Conservation (phyloP, 53 echinoderm and acorn worm genomes). For the Paracentrotus lividus region DNA sequence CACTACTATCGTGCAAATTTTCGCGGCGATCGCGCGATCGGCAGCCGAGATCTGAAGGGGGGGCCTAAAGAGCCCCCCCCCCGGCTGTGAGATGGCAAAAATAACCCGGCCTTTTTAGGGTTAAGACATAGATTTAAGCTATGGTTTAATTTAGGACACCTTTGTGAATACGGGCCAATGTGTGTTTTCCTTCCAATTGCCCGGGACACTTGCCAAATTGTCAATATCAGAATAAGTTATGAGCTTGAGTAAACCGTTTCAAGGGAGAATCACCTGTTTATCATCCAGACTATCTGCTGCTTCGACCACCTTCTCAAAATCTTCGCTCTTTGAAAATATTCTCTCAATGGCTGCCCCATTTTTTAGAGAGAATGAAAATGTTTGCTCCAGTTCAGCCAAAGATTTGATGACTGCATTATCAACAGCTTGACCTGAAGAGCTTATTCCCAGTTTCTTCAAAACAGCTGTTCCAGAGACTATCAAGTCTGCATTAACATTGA, state of each 20-base stretch:
- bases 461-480: constrained; percentile 91
- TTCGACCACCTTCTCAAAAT: constrained; percentile 76
- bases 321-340: constrained; percentile 77
- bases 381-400: constrained; percentile 81
- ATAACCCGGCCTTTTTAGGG: too few species aligned
- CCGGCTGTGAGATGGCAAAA: too few species aligned
- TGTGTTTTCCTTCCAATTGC: too few species aligned
- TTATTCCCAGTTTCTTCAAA: constrained; percentile 73
- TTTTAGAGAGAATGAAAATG: constrained; percentile 83
- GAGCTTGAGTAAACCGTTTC: not conserved
- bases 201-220: too few species aligned
- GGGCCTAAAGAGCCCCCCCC: too few species aligned
- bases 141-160: too few species aligned
- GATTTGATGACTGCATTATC: constrained; percentile 81
- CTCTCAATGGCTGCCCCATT: constrained; percentile 91
- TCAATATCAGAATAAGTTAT: too few species aligned
- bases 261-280: constrained; percentile 76
- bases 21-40: too few species aligned
- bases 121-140: too few species aligned
- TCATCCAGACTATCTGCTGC: constrained; percentile 82
- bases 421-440: constrained; percentile 66
- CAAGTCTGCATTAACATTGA: constrained; percentile 95
- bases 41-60: too few species aligned
- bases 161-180: too few species aligned
- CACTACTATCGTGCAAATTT: too few species aligned